These are phyloP conservation scores for Cosmia trapezina DNA, from an alignment of 2,888 invertebrate genomes.

Conservation along the genomic window DNA sequence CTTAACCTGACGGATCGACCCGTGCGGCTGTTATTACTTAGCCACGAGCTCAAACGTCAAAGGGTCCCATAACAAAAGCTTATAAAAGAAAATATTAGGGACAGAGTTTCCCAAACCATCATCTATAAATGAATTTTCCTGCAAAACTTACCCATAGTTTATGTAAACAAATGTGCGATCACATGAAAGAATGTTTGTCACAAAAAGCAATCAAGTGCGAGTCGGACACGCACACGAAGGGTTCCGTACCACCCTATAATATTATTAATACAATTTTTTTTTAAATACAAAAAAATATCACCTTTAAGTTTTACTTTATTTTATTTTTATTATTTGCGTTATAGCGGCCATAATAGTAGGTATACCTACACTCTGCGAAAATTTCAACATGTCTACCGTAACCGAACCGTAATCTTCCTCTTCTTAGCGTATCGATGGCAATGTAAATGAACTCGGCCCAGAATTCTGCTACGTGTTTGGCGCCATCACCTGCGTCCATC, in stretches of 20 bases:
- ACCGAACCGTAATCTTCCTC: no score
- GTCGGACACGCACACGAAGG: background rate
- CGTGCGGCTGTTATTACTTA: no score
- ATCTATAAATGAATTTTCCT: slow-evolving; percentile 6
- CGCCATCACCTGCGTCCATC: no score
- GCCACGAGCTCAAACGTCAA: no score
- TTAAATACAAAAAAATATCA: fast-evolving
- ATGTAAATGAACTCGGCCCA: no score
- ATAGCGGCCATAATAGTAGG: no score
- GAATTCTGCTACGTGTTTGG: no score
- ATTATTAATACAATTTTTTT: background rate
- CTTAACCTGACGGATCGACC: no score
- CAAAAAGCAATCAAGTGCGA: background rate
- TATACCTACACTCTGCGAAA: background rate
- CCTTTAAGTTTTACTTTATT: background rate
- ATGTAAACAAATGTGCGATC: slow-evolving; percentile 35
- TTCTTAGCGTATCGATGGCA: no score
- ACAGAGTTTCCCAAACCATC: slow-evolving; percentile 6
- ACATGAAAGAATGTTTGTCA: slow-evolving; percentile 32
- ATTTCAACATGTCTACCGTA: background rate
- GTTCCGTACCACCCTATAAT: background rate
- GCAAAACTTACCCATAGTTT: slow-evolving; percentile 28
- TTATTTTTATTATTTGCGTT: background rate
- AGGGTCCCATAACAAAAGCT: background rate
- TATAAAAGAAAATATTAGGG: slow-evolving; percentile 10